Conservation (phyloP, 2,113 vertebrate species). For the Zosterops japonicus region DNA sequence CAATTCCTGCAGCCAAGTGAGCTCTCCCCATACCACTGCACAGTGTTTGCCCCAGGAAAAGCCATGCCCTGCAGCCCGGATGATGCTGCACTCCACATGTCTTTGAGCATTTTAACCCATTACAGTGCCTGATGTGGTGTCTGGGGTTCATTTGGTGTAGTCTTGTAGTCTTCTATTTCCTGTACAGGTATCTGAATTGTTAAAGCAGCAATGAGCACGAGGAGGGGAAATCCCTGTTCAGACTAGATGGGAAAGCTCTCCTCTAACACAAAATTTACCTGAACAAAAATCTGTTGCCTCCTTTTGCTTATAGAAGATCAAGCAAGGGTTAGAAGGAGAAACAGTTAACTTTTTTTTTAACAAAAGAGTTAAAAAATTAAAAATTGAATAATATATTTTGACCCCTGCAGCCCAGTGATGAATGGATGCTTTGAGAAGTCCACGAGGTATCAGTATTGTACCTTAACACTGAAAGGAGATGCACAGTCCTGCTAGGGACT, state of each 20-base stretch:
- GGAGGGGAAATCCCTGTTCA: background rate
- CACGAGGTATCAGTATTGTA: background rate
- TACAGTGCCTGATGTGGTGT: background rate
- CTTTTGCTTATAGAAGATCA: background rate
- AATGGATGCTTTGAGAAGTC: background rate
- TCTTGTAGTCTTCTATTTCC: background rate
- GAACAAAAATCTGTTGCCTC: background rate
- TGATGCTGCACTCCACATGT: rapidly evolving
- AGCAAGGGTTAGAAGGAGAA: background rate
- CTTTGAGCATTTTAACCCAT: background rate
- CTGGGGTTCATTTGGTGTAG: background rate
- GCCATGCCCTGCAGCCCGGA: background rate
- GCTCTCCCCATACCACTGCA: rapidly evolving
- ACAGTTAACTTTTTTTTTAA: background rate
- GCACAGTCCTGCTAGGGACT: background rate
- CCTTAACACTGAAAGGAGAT: background rate
- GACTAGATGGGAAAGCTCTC: background rate
- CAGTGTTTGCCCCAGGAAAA: background rate
- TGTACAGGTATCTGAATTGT: background rate
- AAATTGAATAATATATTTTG: rapidly evolving
- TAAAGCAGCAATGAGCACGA: background rate
- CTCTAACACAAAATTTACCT: background rate
- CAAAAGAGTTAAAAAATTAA: background rate
- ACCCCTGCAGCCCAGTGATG: background rate
- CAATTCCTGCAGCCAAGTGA: background rate